These are phyloP conservation scores for Sturmia bella DNA, from an alignment of 2,888 invertebrate species.

Conservation along the genomic window DNA sequence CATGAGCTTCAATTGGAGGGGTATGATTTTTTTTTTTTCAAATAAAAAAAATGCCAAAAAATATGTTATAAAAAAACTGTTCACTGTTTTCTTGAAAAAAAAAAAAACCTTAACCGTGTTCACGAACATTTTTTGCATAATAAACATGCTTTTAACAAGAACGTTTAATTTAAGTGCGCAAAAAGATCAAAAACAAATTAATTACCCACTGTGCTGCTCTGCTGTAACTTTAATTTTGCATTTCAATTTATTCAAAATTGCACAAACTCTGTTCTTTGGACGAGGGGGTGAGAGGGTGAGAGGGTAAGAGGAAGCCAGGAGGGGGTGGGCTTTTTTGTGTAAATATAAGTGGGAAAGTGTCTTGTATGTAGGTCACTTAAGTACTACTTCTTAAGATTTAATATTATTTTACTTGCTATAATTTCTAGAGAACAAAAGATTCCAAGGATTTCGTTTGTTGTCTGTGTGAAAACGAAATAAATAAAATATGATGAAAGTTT, in stretches of 20 bases:
- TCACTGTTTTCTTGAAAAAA: too few relatives aligned
- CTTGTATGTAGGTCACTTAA: conserved; percentile 48
- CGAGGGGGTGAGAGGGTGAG: not conserved
- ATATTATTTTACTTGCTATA: conserved; percentile 21
- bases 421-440: conserved; percentile 34
- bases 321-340: not conserved
- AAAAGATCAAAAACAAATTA: too few relatives aligned
- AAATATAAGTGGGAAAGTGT: not conserved
- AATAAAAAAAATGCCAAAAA: too few relatives aligned
- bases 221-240: conserved; percentile 3
- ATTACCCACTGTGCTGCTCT: not conserved
- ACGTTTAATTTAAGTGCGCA: not conserved
- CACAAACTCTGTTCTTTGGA: conserved; percentile 7
- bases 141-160: too few relatives aligned
- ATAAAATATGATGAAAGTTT: conserved; percentile 49
- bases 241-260: conserved; percentile 23
- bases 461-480: conserved; percentile 13
- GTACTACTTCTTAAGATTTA: conserved; percentile 31
- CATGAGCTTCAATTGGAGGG: too few relatives aligned
- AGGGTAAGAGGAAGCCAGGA: too few relatives aligned
- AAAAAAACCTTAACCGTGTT: too few relatives aligned
- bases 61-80: too few relatives aligned
- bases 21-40: too few relatives aligned
- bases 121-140: too few relatives aligned
- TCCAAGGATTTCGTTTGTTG: conserved; percentile 32